Conservation (phyloP, 1,140 invertebrate species). For the Bradynema listronoti region DNA sequence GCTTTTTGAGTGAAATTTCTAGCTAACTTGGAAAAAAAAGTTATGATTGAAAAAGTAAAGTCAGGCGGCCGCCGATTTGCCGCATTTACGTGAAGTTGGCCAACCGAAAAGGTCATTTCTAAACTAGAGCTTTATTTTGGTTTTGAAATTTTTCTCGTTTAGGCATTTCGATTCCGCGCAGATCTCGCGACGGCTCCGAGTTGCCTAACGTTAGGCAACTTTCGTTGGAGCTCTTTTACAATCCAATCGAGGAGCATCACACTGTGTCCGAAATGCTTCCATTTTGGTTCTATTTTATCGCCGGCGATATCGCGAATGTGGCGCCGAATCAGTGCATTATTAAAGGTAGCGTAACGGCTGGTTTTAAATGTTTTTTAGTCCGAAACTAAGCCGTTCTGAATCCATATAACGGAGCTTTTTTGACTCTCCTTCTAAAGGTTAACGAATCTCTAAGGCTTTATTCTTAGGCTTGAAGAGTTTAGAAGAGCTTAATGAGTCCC, state of each 20-base stretch:
- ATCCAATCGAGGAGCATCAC: slow-evolving; percentile 22
- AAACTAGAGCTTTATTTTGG: too few species aligned
- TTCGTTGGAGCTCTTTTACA: slow-evolving; percentile 37
- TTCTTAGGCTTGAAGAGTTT: too few species aligned
- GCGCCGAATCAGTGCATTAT: slow-evolving; percentile 37
- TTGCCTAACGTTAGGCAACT: slow-evolving; percentile 34
- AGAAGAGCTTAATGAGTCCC: too few species aligned
- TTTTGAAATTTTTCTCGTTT: too few species aligned
- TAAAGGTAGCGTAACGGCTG: slow-evolving; percentile 22
- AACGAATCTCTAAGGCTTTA: too few species aligned
- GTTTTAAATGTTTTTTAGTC: slow-evolving; percentile 12
- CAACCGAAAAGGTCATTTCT: too few species aligned
- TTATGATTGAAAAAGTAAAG: background rate
- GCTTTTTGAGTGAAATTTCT: too few species aligned
- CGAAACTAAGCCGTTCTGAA: too few species aligned
- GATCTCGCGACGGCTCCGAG: slow-evolving; percentile 17
- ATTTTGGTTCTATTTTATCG: slow-evolving; percentile 44
- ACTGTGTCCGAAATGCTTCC: slow-evolving; percentile 35
- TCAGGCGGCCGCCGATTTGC: slow-evolving; percentile 5
- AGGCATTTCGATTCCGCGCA: slow-evolving; percentile 11
- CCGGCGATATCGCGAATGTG: slow-evolving; percentile 34
- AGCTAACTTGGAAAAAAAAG: background rate
- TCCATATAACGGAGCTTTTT: too few species aligned
- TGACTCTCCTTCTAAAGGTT: too few species aligned
- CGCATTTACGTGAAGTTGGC: too few species aligned